Conservation (phyloP, 2,113 vertebrate species). For the Petrocephalus microphthalmus region DNA sequence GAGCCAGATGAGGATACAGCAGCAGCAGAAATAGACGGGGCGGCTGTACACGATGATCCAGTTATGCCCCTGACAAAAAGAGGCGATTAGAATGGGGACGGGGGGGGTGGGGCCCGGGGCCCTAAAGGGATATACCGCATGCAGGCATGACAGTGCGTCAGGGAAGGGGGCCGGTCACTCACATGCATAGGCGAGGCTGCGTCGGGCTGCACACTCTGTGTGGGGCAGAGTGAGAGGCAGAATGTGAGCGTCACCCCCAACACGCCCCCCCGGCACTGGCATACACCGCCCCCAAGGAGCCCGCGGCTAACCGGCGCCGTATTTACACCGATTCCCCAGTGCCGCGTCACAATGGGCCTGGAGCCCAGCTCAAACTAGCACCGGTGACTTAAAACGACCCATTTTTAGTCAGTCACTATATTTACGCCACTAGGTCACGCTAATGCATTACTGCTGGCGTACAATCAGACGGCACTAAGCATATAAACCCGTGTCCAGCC, state of each 20-base stretch:
- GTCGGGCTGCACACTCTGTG: slow-evolving; percentile 81
- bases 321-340: neutral
- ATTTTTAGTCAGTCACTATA: neutral
- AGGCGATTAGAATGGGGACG: neutral
- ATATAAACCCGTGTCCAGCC: neutral
- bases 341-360: neutral
- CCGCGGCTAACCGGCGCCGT: neutral
- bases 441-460: neutral
- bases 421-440: neutral
- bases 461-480: neutral
- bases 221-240: neutral
- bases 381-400: neutral
- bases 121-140: neutral
- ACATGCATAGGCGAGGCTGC: slow-evolving; percentile 87
- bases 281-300: neutral
- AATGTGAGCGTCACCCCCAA: neutral
- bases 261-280: neutral
- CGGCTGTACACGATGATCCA: slow-evolving; percentile 72
- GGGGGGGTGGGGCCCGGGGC: neutral
- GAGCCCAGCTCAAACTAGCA: neutral
- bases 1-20: slow-evolving; percentile 63
- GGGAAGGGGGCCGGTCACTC: slow-evolving; percentile 49
- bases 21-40: slow-evolving; percentile 67
- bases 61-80: slow-evolving; percentile 60
- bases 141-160: neutral